Conservation (phyloP, 2,113 vertebrate species). For the Cygnus atratus region DNA sequence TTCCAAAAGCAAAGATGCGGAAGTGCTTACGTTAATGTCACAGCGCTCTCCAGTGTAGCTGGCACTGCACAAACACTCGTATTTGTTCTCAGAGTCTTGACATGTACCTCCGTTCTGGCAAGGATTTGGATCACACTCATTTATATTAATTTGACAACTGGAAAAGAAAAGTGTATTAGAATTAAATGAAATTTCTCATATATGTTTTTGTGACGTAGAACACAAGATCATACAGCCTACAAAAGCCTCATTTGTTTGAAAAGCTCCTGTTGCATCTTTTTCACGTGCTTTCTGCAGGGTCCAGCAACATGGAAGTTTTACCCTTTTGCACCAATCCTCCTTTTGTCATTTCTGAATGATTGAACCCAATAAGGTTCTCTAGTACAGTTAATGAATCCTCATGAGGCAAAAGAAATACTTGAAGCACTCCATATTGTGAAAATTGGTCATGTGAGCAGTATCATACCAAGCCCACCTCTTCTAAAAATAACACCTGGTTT, state of each 20-base stretch:
- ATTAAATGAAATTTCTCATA: neutral
- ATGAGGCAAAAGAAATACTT: neutral
- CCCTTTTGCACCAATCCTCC: neutral
- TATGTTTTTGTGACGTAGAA: neutral
- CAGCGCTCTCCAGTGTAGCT: conserved; percentile 87
- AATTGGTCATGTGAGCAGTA: neutral
- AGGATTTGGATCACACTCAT: conserved; percentile 86
- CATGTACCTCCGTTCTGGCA: conserved; percentile 93
- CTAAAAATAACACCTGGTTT: neutral
- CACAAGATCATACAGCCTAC: neutral
- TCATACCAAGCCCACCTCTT: neutral
- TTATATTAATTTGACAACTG: conserved; percentile 87
- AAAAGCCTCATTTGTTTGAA: neutral
- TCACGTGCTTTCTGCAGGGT: neutral
- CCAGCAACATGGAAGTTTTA: neutral
- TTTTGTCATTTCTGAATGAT: neutral
- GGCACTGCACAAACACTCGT: conserved; percentile 84
- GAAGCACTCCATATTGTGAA: neutral
- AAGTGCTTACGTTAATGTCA: conserved; percentile 84
- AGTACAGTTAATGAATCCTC: neutral
- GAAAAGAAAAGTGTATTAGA: neutral
- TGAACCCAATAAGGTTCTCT: neutral
- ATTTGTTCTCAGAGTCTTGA: conserved; percentile 79
- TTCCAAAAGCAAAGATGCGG: neutral
- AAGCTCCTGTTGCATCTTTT: neutral